Conservation (phyloP, 2,888 invertebrate genomes). For the Peribatodes rhomboidaria region DNA sequence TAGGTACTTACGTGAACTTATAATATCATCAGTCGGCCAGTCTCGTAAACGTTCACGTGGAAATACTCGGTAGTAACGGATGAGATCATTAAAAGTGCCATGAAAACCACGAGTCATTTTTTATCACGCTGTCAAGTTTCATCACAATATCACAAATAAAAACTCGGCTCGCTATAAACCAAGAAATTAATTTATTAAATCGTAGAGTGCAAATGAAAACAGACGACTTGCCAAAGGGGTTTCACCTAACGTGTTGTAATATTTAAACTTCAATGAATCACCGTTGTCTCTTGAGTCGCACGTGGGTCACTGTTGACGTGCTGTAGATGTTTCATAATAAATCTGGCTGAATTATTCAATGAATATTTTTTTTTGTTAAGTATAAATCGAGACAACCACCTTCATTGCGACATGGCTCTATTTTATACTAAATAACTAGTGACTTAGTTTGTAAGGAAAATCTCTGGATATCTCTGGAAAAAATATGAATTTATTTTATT, state of each 20-base stretch:
- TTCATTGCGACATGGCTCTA: no score
- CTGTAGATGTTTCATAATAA: background rate
- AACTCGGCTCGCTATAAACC: background rate
- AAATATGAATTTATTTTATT: no score
- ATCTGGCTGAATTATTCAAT: background rate
- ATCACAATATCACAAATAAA: background rate
- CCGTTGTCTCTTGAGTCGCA: slow-evolving; percentile 1
- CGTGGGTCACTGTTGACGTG: background rate
- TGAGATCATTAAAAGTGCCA: slow-evolving; percentile 11
- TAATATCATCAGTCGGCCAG: background rate
- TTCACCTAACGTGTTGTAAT: slow-evolving; percentile 7
- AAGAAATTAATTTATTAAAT: slow-evolving; percentile 9
- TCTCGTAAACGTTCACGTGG: background rate
- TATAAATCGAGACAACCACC: background rate
- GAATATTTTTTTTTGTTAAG: background rate
- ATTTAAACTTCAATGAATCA: slow-evolving; percentile 12
- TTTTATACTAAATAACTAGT: no score
- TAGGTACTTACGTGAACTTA: background rate
- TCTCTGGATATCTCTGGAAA: no score
- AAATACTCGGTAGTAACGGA: slow-evolving; percentile 2
- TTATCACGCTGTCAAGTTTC: background rate
- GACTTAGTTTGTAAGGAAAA: no score
- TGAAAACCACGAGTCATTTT: slow-evolving; percentile 1
- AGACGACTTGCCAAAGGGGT: slow-evolving; percentile 9
- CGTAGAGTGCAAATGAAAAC: slow-evolving; percentile 7